These are phyloP conservation scores for Malurus splendens DNA, from an alignment of 2,797 vertebrate species.

Conservation along the genomic window DNA sequence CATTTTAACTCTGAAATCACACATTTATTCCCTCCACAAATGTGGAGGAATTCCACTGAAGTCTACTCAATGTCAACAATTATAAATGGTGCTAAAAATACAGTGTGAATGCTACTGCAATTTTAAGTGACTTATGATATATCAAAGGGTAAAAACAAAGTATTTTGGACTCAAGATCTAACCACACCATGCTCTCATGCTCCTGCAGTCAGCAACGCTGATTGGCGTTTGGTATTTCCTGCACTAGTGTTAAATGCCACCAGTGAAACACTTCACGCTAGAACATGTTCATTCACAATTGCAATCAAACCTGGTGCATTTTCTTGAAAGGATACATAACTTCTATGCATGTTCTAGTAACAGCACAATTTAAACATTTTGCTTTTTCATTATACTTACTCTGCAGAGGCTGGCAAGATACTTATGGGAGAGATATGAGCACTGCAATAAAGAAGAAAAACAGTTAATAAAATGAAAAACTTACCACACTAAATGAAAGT, in stretches of 20 bases:
- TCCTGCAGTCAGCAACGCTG: neutral
- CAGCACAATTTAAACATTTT: neutral
- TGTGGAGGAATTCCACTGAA: neutral
- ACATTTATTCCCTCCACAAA: neutral
- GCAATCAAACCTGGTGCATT: neutral
- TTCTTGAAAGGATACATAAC: neutral
- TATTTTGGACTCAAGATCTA: neutral
- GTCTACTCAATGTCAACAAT: neutral
- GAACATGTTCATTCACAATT: neutral
- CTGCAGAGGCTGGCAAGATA: constrained; percentile 90
- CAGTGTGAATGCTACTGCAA: neutral
- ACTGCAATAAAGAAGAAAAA: constrained; percentile 70
- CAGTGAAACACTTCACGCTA: neutral
- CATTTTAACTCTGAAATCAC: neutral
- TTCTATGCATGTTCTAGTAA: neutral
- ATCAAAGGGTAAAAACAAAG: neutral
- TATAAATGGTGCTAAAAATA: neutral
- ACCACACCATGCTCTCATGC: neutral
- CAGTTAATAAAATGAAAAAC: neutral
- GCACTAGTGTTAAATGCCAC: neutral
- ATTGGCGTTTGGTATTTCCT: neutral
- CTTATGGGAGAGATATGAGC: constrained; percentile 84
- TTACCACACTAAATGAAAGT: neutral
- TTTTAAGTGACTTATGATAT: neutral
- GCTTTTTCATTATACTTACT: constrained; percentile 78